Base-by-base conservation (phyloP, 1,140 invertebrate genomes). In the Zaprionus vittiger region DNA sequence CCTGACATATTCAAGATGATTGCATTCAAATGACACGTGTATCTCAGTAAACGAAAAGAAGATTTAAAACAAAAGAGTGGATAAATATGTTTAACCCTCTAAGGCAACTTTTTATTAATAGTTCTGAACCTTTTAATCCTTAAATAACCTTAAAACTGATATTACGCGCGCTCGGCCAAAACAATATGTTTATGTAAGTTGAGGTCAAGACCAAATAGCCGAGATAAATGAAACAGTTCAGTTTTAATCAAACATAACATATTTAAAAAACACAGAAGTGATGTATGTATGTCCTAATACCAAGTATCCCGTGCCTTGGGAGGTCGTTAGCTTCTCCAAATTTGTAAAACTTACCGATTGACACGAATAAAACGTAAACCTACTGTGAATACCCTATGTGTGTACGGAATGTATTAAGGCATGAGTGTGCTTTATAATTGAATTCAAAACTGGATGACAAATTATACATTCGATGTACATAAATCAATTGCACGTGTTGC, bases 21-120 rank as follows among this genome's bases (percentile, higher is more conserved):
- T 56, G 34, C 24, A 56, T 62, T 73, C 37, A n/a, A 37, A 26
- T 12, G 28, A 38, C 65, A 74, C 65, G 72, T 69, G 72, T 67
- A 24, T 5, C 55, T 59, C 4, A 15, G 17, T 14, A 26, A 14
- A 60, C 37, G 24, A 24, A 55, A 22, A 24, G 15, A 7, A 28
- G 31, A 22, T 11, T 61, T 24, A 12, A 24, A 22, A 52, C 1
- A 20, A 47, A 47, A 11, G 47, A 24, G 17, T 24, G 12, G 4
- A 5, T 7, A 5, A 52, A 52, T 1, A 52, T 52, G 5, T 52
- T 14, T 24, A 34, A 11, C 31, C 9, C 31, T 2, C 31, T 11
- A 34, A 31, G 9, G 9, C 2, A 34, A 34, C 31, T 11, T 34
- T 34, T 3, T 34, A 11, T 31, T 31, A 11, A 31, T 11, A 34